A percentile compares a stretch with the other conserved stretches of the same genome.
Conservation (phyloP, 2,888 invertebrate species). For the Phaedon cochleariae region DNA sequence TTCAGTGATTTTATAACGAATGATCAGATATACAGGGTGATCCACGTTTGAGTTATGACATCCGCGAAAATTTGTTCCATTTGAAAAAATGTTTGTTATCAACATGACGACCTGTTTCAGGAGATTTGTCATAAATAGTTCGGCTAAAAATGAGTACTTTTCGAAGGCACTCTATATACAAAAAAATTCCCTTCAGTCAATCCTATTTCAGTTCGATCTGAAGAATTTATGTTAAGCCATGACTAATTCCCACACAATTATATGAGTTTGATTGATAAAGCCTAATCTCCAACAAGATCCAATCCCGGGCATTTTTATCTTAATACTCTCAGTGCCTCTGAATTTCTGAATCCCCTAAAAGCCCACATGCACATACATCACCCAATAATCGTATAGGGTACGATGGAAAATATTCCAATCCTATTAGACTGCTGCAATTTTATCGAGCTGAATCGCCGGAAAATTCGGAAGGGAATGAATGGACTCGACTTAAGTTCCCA, state of each 20-base stretch:
- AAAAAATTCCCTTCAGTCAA: no score
- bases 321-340: neutral
- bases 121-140: no score
- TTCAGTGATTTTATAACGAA: no score
- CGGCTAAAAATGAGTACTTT: no score
- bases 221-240: neutral
- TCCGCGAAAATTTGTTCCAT: no score
- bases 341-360: neutral
- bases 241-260: neutral
- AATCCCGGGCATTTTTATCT: neutral
- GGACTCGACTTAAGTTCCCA: constrained; percentile 7
- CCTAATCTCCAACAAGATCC: neutral
- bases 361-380: neutral
- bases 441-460: constrained; percentile 17
- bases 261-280: neutral
- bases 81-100: no score
- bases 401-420: constrained; percentile 26
- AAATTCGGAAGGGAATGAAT: neutral
- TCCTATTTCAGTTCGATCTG: neutral
- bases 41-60: no score
- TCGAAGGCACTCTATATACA: no score
- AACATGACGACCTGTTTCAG: no score
- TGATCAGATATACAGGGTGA: no score
- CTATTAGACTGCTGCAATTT: constrained; percentile 29
- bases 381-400: neutral